Evolutionary conservation across 2,797 vertebrate genomes (phyloP).

Genomic region (Psittacula echo): DNA sequence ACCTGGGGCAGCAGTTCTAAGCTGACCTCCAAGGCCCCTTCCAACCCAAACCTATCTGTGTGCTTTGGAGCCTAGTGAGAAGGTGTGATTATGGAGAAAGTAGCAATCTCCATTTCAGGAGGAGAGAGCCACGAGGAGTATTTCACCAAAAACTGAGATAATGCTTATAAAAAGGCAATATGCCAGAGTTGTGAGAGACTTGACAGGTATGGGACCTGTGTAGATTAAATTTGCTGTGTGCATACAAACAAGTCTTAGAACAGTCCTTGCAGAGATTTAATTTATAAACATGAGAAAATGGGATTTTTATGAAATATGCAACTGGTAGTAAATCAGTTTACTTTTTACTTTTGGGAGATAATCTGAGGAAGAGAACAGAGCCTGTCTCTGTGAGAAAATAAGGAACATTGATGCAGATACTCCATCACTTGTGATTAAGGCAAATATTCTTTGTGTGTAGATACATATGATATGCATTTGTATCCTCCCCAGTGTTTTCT

Average conservation of each 20-base stretch:
- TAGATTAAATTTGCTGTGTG: not conserved
- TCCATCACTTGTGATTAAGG: not conserved
- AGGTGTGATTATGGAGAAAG: not conserved
- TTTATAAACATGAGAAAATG: conserved; percentile 40
- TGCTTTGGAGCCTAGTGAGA: not conserved
- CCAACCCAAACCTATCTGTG: not conserved
- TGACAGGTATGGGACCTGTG: not conserved
- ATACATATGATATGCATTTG: not conserved
- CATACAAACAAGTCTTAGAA: not conserved
- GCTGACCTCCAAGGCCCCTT: not conserved
- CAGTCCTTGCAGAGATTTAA: not conserved
- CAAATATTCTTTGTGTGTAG: not conserved
- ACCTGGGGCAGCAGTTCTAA: fast-evolving
- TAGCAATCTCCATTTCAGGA: not conserved
- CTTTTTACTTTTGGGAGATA: not conserved
- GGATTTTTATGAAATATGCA: conserved; percentile 6
- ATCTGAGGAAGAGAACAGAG: not conserved
- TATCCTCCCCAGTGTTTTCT: not conserved
- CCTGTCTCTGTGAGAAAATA: not conserved
- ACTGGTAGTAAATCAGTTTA: conserved; percentile 19
- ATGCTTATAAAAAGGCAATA: not conserved
- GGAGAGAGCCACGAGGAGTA: not conserved
- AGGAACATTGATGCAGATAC: not conserved
- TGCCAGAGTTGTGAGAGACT: not conserved
- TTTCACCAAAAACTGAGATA: not conserved